A percentile compares a stretch with the other conserved stretches of the same genome.
These are phyloP conservation scores for Ovis aries DNA, from an alignment of 2,113 vertebrate species.

Conservation along the genomic window DNA sequence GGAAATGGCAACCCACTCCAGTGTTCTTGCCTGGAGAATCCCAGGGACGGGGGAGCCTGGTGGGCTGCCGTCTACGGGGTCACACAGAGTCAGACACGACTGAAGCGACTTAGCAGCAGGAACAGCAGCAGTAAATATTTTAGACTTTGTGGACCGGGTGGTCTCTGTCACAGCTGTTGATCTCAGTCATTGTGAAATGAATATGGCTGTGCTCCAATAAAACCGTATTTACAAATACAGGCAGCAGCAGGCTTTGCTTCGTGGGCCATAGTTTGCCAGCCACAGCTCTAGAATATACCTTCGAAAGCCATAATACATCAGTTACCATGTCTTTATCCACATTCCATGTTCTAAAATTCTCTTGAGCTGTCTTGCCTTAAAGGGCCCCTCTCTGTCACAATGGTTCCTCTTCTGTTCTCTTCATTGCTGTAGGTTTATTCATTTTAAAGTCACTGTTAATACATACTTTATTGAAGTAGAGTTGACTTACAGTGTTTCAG, in stretches of 20 bases:
- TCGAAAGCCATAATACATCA: not conserved
- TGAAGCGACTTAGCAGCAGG: too few relatives aligned
- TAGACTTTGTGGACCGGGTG: not conserved
- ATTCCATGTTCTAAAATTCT: not conserved
- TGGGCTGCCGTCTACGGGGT: too few relatives aligned
- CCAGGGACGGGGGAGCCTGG: too few relatives aligned
- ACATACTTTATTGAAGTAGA: not conserved
- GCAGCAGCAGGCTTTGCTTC: not conserved
- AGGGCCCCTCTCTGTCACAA: not conserved
- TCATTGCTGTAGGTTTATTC: not conserved
- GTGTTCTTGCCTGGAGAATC: too few relatives aligned
- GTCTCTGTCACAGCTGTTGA: not conserved
- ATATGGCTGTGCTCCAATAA: not conserved
- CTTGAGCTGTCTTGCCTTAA: not conserved
- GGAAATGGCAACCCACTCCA: too few relatives aligned
- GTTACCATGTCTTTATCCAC: not conserved
- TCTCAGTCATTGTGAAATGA: not conserved
- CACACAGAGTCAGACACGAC: rapidly evolving
- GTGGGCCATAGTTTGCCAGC: not conserved
- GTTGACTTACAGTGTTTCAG: not conserved
- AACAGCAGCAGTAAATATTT: not conserved
- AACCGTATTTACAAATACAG: not conserved
- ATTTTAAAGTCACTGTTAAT: not conserved
- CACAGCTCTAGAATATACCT: not conserved
- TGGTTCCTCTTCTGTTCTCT: not conserved